Conservation (phyloP, 2,888 invertebrate genomes). For the Drosophila anomalata region DNA sequence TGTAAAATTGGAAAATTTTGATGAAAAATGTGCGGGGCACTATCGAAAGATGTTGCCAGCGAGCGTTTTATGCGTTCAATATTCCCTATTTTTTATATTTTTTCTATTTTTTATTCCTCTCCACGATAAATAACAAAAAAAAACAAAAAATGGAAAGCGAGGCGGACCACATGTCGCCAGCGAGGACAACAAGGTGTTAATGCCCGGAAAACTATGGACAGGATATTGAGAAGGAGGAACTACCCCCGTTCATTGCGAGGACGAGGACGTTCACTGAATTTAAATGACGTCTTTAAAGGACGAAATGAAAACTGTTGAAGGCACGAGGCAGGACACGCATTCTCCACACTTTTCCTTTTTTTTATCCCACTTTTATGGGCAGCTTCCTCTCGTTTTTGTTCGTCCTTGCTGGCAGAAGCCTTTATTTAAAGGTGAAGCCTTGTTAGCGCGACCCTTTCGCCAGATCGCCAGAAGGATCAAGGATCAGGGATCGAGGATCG, state of each 20-base stretch:
- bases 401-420: slow-evolving; percentile 4
- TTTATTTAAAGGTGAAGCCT: slow-evolving; percentile 72
- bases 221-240: slow-evolving; percentile 58
- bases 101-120: slow-evolving; percentile 47
- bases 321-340: slow-evolving; percentile 60
- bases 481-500: slow-evolving; percentile 10
- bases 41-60: slow-evolving; percentile 64
- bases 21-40: slow-evolving; percentile 49
- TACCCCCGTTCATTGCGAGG: slow-evolving; percentile 52
- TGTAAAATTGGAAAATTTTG: slow-evolving; percentile 40
- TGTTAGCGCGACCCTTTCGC: slow-evolving; percentile 60
- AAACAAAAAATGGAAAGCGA: slow-evolving; percentile 42
- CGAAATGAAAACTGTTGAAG: slow-evolving; percentile 29
- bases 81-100: slow-evolving; percentile 1
- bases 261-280: slow-evolving; percentile 65
- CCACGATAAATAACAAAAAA: slow-evolving; percentile 52
- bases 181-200: slow-evolving; percentile 51
- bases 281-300: slow-evolving; percentile 69
- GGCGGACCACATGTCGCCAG: slow-evolving; percentile 49
- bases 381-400: slow-evolving; percentile 33
- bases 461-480: slow-evolving; percentile 12
- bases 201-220: slow-evolving; percentile 30
- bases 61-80: slow-evolving; percentile 4
- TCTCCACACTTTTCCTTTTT: slow-evolving; percentile 71
- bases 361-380: slow-evolving; percentile 12